Percentiles rank a stretch among this genome's conserved stretches.
Conservation (phyloP, 2,113 vertebrate genomes). For the Laticauda colubrina region DNA sequence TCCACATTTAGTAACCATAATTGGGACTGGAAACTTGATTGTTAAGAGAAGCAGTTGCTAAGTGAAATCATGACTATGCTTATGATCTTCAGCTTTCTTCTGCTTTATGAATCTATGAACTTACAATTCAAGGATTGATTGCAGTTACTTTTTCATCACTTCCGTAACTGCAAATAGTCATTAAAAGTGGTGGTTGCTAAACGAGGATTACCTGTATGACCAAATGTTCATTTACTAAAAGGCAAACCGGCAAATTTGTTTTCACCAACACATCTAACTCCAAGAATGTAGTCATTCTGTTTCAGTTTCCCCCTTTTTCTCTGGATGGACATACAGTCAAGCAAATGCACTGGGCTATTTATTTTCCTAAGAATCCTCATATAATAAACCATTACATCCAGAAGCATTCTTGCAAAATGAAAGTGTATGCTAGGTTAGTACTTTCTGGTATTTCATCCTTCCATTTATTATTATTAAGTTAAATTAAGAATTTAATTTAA, state of each 20-base stretch:
- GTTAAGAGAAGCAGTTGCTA: background rate
- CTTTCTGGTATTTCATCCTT: background rate
- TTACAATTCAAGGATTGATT: background rate
- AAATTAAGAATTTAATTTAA: background rate
- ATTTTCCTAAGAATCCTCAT: background rate
- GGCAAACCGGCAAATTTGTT: background rate
- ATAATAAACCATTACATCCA: background rate
- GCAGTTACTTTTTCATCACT: background rate
- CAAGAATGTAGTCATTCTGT: background rate
- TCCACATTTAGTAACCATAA: background rate
- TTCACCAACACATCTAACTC: background rate
- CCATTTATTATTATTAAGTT: background rate
- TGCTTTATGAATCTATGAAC: background rate
- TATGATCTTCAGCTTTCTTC: background rate
- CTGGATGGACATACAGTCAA: background rate
- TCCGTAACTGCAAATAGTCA: background rate
- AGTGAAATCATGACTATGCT: background rate
- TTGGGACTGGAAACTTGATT: background rate
- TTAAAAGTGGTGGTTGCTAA: background rate
- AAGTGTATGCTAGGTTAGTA: background rate
- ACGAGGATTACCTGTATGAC: background rate
- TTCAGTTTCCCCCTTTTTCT: background rate
- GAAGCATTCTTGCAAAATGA: background rate
- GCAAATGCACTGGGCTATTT: background rate
- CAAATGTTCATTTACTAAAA: background rate